Base-by-base conservation (phyloP, 2,113 vertebrate genomes). In the Corythornis cristatus region DNA sequence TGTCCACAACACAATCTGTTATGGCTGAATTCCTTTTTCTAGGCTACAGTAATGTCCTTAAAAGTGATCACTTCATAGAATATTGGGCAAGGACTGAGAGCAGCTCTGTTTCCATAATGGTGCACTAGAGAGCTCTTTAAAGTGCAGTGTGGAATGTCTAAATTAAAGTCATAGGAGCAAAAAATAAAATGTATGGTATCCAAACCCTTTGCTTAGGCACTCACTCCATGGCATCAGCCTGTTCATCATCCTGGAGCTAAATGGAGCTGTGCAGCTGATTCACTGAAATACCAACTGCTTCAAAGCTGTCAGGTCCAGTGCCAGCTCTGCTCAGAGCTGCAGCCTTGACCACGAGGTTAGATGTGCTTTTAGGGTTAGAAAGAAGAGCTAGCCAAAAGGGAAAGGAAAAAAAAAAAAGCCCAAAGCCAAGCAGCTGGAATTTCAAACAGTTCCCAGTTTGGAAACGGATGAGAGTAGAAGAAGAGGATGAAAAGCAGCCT, bases 181-280 rank as follows among this genome's bases (percentile, higher is more conserved):
- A 94, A n/a, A 53, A 66, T 74, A 64, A 51, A 51, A 51, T 4
- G 23, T 33, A 74, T 13, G 48, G 29, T 22, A 91, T 86, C 43
- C 51, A 11, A 88, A 94, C 26, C 9, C 18, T 89, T 61, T 89
- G 53, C 50, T 79, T 68, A 51, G 85, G 37, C 68, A 60, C 15
- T 26, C 48, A 71, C 48, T 83, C 17, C 79, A 45, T 5, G 31
- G 61, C 68, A 88, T 60, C 93, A 80, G 60, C 74, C 53, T 67
- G 67, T 93, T 80, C 83, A 94, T 91, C 88, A 88, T 5, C 25
- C 29, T 83, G 51, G 28, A 88, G 68, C 51, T 28, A 62, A 94
- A 70, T 56, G 90, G 65, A 81, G 60, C 67, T 70, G 54, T 80
- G 46, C 67, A 54, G 71, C 53, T 35, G 48, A 66, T 54, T 77